Percentiles rank a stretch among this genome's conserved stretches.
Conservation (phyloP, 2,888 invertebrate species). For the Stenodera caucasica region DNA sequence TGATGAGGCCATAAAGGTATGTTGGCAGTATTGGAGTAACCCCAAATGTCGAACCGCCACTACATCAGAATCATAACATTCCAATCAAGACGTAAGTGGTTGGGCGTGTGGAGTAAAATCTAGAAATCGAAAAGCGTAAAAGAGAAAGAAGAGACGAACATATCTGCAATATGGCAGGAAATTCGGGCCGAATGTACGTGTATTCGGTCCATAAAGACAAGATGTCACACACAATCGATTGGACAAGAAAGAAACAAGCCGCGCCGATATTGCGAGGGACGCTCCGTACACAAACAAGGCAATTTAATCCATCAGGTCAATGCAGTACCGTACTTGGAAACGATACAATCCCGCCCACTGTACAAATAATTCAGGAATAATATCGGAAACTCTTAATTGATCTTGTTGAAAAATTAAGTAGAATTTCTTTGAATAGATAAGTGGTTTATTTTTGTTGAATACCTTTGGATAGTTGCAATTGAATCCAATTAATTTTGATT, state of each 20-base stretch:
- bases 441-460: background rate
- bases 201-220: constrained; percentile 53
- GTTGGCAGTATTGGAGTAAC: constrained; percentile 8
- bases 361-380: background rate
- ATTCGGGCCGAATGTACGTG: constrained; percentile 45
- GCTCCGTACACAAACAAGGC: constrained; percentile 52
- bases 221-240: constrained; percentile 56
- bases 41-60: background rate
- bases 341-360: no score
- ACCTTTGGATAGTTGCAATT: background rate
- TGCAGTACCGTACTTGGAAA: constrained; percentile 30
- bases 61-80: constrained; percentile 34
- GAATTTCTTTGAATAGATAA: background rate
- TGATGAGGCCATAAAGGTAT: constrained; percentile 14
- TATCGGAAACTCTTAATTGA: background rate
- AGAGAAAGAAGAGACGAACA: constrained; percentile 16
- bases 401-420: background rate
- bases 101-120: constrained; percentile 28
- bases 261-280: constrained; percentile 49
- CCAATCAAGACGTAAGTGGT: constrained; percentile 39
- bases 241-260: constrained; percentile 50
- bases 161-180: constrained; percentile 47
- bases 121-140: constrained; percentile 16
- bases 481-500: background rate
- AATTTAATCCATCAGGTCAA: constrained; percentile 47